Base-by-base conservation (phyloP, 1,140 invertebrate species). In the Drosophila dunni region DNA sequence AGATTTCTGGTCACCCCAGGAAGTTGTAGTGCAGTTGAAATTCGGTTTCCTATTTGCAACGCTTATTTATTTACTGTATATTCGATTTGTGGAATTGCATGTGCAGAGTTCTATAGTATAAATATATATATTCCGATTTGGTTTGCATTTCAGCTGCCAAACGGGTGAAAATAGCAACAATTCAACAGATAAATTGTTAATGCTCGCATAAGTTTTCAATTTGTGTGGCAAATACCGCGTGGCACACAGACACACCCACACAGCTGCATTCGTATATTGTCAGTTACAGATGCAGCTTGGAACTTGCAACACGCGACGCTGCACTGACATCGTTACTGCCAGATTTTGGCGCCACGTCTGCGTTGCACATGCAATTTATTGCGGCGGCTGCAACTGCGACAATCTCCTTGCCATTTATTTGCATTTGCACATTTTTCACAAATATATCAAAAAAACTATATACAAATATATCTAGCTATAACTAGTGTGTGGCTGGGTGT, bases 141-240 rank as follows among this genome's bases (percentile, higher is more conserved):
- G 36, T 40, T 40, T 57, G 17, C 53, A 38, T 83, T 76, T 78
- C 81, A 77, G 81, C 68, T 80, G 81, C 73, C 77, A 81, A 65
- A 63, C 61, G 81, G 13, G 54, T 34, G 62, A 72, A 84, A 80
- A 85, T 81, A 78, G 66, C 78, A 81, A 81, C 81, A 85, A 85
- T 85, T 85, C 75, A 65, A 67, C 67, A 81, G 78, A 79, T 85
- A 85, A 85, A 85, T 85, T 85, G 81, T 85, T 85, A 85, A 85
- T 85, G 81, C 69, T 81, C 78, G 78, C 81, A 85, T 85, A 85
- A 85, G 78, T 85, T 85, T 85, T 85, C 81, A 85, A 85, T 85
- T 85, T 85, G 81, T 85, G 81, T 74, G 75, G 81, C 77, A 84
- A 85, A 88, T 88, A 74, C 79, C 69, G 73, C 61, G 63, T 64